These are phyloP conservation scores for Alviniconcha strummeri DNA, from an alignment of 2,888 invertebrate genomes.

Conservation along the genomic window DNA sequence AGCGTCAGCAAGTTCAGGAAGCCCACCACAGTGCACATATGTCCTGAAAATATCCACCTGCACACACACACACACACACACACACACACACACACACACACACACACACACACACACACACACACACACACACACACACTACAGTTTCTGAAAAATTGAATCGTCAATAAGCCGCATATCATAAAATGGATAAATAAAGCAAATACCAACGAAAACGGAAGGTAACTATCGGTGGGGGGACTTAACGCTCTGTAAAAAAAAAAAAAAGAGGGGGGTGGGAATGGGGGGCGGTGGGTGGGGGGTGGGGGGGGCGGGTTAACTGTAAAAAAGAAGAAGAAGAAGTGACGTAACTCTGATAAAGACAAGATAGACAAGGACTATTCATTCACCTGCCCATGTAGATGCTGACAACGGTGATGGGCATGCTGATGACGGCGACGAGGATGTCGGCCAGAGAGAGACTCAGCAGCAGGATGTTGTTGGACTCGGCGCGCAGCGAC, in stretches of 20 bases:
- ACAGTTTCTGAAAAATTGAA: too few species aligned
- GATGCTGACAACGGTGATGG: conserved; percentile 57
- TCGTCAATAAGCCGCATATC: too few species aligned
- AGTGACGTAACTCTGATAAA: background rate
- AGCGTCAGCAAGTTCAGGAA: conserved; percentile 67
- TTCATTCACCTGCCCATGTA: conserved; percentile 32
- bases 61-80: conserved; percentile 8
- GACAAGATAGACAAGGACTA: background rate
- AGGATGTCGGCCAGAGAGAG: conserved; percentile 62
- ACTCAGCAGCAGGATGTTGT: conserved; percentile 58
- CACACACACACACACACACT: conserved; percentile 7
- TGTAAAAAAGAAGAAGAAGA: background rate
- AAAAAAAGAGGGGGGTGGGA: too few species aligned
- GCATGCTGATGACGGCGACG: conserved; percentile 64
- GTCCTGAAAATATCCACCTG: conserved; percentile 9
- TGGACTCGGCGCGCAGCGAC: conserved; percentile 52
- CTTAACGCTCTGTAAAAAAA: too few species aligned
- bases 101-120: conserved; percentile 5
- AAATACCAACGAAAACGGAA: too few species aligned
- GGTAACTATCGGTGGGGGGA: too few species aligned
- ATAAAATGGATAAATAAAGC: too few species aligned
- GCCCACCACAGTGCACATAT: background rate
- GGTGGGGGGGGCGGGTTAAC: too few species aligned
- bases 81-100: conserved; percentile 12
- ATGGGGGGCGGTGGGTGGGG: too few species aligned